Conservation (phyloP, 2,797 vertebrate species). For the Phaenicophaeus curvirostris region DNA sequence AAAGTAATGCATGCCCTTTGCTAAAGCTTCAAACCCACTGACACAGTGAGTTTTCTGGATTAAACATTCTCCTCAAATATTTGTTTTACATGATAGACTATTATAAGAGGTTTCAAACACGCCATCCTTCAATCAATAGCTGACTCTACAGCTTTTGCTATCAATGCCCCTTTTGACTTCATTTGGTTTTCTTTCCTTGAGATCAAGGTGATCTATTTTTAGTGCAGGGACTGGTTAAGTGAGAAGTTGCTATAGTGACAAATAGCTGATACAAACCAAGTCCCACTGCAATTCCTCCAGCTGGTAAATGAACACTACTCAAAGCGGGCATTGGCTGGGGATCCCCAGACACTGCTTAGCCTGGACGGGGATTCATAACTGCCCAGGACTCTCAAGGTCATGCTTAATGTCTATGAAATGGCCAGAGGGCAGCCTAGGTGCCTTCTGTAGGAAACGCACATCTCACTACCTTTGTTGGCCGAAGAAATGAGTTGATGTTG, state of each 20-base stretch:
- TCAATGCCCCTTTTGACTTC: conserved; percentile 40
- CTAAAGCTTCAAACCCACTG: not conserved
- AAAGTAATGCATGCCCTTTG: not conserved
- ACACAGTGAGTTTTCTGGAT: not conserved
- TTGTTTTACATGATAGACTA: not conserved
- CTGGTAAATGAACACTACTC: not conserved
- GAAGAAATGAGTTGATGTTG: not conserved
- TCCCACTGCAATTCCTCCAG: conserved; percentile 9
- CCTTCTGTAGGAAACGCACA: not conserved
- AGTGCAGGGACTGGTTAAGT: conserved; percentile 60
- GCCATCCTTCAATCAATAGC: not conserved
- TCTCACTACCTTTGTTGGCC: not conserved
- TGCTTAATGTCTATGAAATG: not conserved
- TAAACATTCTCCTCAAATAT: not conserved
- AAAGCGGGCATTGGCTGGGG: not conserved
- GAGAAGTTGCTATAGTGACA: conserved; percentile 78
- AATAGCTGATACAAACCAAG: conserved; percentile 67
- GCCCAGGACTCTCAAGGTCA: not conserved
- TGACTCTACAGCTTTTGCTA: not conserved
- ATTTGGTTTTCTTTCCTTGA: conserved; percentile 56
- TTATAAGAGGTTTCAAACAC: not conserved
- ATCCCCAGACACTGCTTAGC: not conserved
- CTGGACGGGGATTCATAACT: not conserved
- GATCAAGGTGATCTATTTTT: conserved; percentile 81
- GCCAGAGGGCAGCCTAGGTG: not conserved